Evolutionary conservation across 2,888 invertebrate species (phyloP), one percentile per base, ranked within the genome.

Genomic region (Charanyca ferruginea): DNA sequence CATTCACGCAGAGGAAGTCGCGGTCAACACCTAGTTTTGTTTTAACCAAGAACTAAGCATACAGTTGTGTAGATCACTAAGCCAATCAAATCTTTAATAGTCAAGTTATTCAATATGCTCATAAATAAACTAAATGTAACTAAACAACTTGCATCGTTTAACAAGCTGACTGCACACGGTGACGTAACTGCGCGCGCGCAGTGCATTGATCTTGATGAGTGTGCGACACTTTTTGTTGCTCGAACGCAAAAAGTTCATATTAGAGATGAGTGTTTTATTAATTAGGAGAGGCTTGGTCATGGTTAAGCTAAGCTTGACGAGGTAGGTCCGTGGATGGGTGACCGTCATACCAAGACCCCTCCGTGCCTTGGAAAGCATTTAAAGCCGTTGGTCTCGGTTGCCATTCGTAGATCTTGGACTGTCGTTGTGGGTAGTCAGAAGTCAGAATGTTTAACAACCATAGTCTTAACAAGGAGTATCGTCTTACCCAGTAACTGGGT

Each of bases 151-250:
- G 73, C 73, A 73, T 73, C 53, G 60, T 28, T 59, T 60, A 77
- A 77, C 52, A 22, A 49, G 66, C 73, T 48, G 6, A 44, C 41
- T 78, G 79, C 74, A 77, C 20, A 23, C 61, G 64, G 22, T 79
- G 79, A 79, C 79, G 81, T 64, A 67, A 79, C 45, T 52, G 44
- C 60, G 49, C 53, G 23, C 38, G 59, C 63, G 61, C 69, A 80
- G 79, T 80, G 71, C 79, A 71, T 69, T 79, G 79, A 77, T 79
- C 79, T 80, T 80, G 62, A 68, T 65, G 61, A 63, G 60, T 69
- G 58, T 52, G 68, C 53, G 68, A 70, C 70, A 73, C 52, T 66
- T 66, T 62, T 73, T 75, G 47, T 73, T 57, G 67, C 66, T 60
- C 54, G 63, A 73, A 66, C 11, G 66, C 47, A 60, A 59, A 53